phyloP scores from a whole-genome alignment of 2,113 vertebrate species.

The Grammomys dolichurus region DNA sequence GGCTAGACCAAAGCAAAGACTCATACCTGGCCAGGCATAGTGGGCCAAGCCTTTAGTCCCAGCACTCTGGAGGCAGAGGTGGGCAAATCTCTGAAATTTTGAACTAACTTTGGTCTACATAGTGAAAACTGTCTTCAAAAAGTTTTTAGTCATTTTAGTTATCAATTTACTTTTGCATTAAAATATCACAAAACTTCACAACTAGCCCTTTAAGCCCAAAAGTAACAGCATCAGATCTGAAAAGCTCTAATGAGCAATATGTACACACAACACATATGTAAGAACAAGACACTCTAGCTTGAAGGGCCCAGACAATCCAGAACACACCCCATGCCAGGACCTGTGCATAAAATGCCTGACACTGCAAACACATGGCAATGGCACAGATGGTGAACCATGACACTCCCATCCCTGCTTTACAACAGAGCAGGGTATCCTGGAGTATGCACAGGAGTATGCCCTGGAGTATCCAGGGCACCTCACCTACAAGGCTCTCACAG shows the following conservation, averaged over 20 bases:
- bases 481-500: background rate
- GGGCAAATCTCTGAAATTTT: background rate
- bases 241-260: background rate
- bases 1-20: background rate
- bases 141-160: background rate
- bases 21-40: background rate
- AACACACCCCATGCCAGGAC: too few relatives aligned
- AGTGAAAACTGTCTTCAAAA: background rate
- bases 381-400: background rate
- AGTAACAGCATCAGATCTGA: background rate
- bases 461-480: too few relatives aligned
- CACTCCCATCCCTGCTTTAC: background rate
- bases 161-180: background rate
- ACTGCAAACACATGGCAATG: background rate
- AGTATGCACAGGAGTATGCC: background rate
- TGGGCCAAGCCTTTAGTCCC: background rate
- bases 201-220: background rate
- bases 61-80: background rate
- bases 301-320: background rate
- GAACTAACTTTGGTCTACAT: background rate
- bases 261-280: background rate
- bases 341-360: background rate
- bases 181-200: background rate
- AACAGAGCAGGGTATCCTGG: background rate
- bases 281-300: background rate